phyloP scores from a whole-genome alignment of 2,888 invertebrate species.

The Limnephilus auricula region DNA sequence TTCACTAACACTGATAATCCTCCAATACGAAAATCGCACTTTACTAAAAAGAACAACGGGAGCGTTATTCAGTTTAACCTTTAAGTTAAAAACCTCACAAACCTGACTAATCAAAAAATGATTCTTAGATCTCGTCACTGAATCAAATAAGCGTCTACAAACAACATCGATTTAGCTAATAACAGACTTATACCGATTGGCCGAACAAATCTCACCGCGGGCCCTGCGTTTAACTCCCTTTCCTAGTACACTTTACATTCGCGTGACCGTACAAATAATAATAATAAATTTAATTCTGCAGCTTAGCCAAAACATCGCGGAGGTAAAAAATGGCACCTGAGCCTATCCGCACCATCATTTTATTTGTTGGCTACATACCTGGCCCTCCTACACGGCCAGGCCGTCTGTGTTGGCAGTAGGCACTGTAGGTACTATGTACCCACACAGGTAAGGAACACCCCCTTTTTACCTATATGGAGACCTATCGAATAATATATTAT shows the following conservation, averaged over 20 bases:
- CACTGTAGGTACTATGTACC: background rate
- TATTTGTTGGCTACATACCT: conserved; percentile 22
- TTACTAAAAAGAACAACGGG: background rate
- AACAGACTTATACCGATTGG: background rate
- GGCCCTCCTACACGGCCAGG: conserved; percentile 2
- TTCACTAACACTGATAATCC: too few relatives aligned
- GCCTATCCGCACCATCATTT: conserved; percentile 48
- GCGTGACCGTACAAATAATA: conserved; percentile 62
- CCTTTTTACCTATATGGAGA: background rate
- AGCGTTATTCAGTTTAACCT: background rate
- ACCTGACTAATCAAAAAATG: conserved; percentile 12
- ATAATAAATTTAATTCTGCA: conserved; percentile 42
- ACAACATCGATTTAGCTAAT: background rate
- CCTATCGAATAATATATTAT: background rate
- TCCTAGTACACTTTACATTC: conserved; percentile 45
- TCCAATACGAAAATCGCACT: background rate
- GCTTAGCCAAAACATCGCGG: conserved; percentile 58
- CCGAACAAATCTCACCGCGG: background rate
- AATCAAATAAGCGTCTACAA: background rate
- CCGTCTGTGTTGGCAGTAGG: too few relatives aligned
- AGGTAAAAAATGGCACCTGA: conserved; percentile 62
- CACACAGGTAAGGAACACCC: conserved; percentile 3
- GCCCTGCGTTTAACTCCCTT: conserved; percentile 2
- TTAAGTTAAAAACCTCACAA: background rate
- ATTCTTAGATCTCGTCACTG: background rate